Evolutionary conservation across 30 jellyfish, hydroid and myxozoan genomes (phyloP).

Genomic region (Aurelia sp.): DNA sequence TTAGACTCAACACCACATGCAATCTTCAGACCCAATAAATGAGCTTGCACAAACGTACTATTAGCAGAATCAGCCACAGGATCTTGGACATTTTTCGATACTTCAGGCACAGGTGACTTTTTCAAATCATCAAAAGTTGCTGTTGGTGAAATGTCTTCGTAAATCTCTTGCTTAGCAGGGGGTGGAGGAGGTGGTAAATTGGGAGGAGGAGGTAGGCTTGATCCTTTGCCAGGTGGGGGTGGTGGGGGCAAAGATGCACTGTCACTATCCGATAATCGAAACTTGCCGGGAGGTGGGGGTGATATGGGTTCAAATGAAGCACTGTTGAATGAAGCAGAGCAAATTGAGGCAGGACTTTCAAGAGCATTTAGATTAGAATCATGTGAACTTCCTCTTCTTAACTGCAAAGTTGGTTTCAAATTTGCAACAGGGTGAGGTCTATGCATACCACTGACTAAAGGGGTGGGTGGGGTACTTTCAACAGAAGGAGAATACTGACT

Average conservation of each 20-base stretch:
- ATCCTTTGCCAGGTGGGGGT: slow-evolving; percentile 58
- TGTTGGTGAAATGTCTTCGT: slow-evolving; percentile 95
- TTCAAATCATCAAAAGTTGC: slow-evolving; percentile 59
- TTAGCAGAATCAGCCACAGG: slow-evolving; percentile 17
- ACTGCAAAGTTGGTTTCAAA: slow-evolving; percentile 21
- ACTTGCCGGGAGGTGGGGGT: slow-evolving; percentile 64
- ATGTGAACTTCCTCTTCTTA: slow-evolving; percentile 30
- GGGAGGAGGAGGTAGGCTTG: slow-evolving; percentile 60
- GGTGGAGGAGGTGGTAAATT: slow-evolving; percentile 68
- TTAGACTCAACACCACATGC: slow-evolving; percentile 39
- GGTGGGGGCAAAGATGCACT: slow-evolving; percentile 63
- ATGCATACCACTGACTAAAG: slow-evolving; percentile 48
- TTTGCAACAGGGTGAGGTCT: slow-evolving; percentile 80
- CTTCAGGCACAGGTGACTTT: slow-evolving; percentile 4
- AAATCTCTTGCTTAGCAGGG: slow-evolving; percentile 59
- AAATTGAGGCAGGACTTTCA: slow-evolving; percentile 82
- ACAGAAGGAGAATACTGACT: slow-evolving; percentile 74
- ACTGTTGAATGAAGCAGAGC: slow-evolving; percentile 76
- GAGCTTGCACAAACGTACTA: slow-evolving; percentile 49
- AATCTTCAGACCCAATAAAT: slow-evolving; percentile 36
- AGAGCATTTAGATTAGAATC: slow-evolving; percentile 41
- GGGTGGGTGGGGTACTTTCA: slow-evolving; percentile 86
- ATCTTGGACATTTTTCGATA: slow-evolving; percentile 1
- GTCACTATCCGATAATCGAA: slow-evolving; percentile 18
- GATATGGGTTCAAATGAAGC: slow-evolving; percentile 89